These are phyloP conservation scores for Aegotheles bennettii DNA, from an alignment of 2,113 vertebrate species.

Conservation along the genomic window DNA sequence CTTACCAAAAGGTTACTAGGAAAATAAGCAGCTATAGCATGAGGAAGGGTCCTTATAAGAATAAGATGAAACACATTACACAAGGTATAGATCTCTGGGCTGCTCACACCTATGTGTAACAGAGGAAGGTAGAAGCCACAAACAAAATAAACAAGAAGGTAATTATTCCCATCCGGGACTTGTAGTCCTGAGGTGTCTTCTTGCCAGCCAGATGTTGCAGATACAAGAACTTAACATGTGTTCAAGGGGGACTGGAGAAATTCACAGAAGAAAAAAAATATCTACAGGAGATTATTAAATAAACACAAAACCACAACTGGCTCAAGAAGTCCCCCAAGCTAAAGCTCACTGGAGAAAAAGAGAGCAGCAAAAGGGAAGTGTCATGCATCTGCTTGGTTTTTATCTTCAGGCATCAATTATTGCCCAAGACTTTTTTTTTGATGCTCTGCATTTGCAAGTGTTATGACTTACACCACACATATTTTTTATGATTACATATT, in stretches of 20 bases:
- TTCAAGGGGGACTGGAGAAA: not conserved
- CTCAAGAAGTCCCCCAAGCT: not conserved
- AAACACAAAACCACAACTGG: not conserved
- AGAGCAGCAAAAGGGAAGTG: not conserved
- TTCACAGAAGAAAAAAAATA: not conserved
- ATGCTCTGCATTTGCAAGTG: not conserved
- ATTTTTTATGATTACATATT: not conserved
- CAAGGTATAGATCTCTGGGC: not conserved
- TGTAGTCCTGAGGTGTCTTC: not conserved
- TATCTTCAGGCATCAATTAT: not conserved
- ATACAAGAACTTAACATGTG: not conserved
- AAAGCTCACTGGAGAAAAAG: not conserved
- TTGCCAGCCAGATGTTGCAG: not conserved
- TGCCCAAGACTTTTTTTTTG: not conserved
- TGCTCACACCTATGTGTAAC: not conserved
- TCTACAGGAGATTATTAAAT: not conserved
- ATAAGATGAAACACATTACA: not conserved
- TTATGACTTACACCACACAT: accelerated
- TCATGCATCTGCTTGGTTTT: not conserved
- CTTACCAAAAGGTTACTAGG: not conserved
- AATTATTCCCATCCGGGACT: not conserved
- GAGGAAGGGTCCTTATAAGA: not conserved
- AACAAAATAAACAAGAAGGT: not conserved
- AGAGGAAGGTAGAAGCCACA: not conserved
- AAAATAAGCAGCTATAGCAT: not conserved